Evolutionary conservation across 2,113 vertebrate species (phyloP).

Genomic region (Istiophorus platypterus): DNA sequence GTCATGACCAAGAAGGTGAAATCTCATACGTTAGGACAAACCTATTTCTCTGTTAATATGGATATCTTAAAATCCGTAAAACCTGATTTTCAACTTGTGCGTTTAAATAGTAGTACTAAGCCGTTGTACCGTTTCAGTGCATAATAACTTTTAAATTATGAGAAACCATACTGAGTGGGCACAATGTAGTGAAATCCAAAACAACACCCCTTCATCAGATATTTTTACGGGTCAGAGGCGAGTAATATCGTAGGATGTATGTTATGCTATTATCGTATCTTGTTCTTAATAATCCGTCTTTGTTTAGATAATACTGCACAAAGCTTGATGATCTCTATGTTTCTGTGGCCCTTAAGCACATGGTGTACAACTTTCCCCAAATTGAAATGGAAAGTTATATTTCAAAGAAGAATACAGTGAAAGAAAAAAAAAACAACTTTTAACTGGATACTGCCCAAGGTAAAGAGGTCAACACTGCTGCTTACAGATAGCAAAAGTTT

Average conservation of each 20-base stretch:
- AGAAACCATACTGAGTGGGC: not conserved
- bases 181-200: not conserved
- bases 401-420: not conserved
- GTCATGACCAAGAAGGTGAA: not conserved
- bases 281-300: too few relatives aligned
- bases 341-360: not conserved
- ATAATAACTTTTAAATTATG: not conserved
- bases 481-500: not conserved
- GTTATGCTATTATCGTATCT: too few relatives aligned
- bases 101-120: not conserved
- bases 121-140: not conserved
- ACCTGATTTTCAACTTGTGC: not conserved
- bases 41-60: not conserved
- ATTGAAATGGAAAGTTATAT: not conserved
- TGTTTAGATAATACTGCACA: too few relatives aligned
- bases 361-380: not conserved
- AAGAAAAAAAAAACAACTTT: not conserved
- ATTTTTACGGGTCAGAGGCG: not conserved
- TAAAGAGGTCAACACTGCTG: conserved; percentile 19
- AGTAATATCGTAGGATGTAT: not conserved
- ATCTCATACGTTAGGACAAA: not conserved
- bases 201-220: not conserved
- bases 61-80: not conserved
- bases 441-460: not conserved
- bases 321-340: too few relatives aligned